Base-by-base conservation (phyloP, 2,113 vertebrate species). In the Agapornis roseicollis region DNA sequence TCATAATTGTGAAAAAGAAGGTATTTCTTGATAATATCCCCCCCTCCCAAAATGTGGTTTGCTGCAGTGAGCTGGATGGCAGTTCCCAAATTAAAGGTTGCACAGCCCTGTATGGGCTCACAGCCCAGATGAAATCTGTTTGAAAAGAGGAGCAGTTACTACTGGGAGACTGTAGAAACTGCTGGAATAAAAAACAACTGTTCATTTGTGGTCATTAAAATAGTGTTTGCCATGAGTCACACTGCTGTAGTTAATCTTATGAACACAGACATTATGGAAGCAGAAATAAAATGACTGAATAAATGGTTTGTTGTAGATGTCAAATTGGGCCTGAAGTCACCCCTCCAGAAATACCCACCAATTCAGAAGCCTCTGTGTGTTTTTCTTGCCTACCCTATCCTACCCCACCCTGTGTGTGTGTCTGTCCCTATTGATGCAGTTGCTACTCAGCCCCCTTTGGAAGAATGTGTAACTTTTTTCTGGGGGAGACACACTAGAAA, bases 381-480 rank as follows among this genome's bases (percentile, higher is more conserved):
- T 82, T 94, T 68, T 58, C 11, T 53, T 79, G 29, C 60, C 3
- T 66, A 17, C 46, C 22, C 16, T 24, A 25, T 7, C 7, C 17
- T 2, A 9, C 55, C 31, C 19, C 31, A 19, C 44, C 42, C 6
- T 7, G 17, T 44, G 18, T 22, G 19, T 46, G 46, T 46, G 46
- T 46, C 9, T 20, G 44, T 46, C 46, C 46, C 46, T 46, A 22
- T 46, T 37, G 23, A 23, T 55, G 1, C 10, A 53, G 27, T 4
- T 76, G 64, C 18, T 25, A 8, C 22, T 11, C 9, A 56, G 31
- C 80, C 77, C 1, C 1, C 22, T 79, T 44, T 24, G 24, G 39
- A 71, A 42, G 39, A 11, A 4, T 20, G 0, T 37, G 19, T 15
- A 22, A 52, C 29, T n/a, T 55, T 35, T 24, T 1, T 1, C 4